Evolutionary conservation across 2,888 invertebrate genomes (phyloP).

Genomic region (Brachyopa scutellaris): DNA sequence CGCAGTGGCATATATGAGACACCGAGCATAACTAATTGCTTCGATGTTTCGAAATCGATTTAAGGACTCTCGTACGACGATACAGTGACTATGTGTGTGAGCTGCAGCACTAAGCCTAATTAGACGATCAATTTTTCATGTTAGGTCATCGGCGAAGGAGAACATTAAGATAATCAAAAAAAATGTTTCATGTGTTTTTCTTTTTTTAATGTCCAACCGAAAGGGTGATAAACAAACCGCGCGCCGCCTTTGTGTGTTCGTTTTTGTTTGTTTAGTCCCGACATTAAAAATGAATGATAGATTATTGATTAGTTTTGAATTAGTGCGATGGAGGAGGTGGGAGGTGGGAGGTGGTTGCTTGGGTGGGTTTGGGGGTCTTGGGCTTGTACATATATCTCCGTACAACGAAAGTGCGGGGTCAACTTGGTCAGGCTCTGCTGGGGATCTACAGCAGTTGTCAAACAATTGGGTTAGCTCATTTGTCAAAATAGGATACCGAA

Average conservation of each 20-base stretch:
- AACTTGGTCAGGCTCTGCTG: no score
- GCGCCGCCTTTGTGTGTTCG: conserved; percentile 4
- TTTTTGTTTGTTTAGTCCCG: conserved; percentile 36
- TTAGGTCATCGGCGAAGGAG: conserved; percentile 61
- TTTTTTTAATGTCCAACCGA: conserved; percentile 19
- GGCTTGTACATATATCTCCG: no score
- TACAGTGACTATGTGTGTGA: not conserved
- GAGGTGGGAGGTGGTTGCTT: no score
- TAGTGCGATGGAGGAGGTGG: no score
- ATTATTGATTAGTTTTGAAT: conserved; percentile 57
- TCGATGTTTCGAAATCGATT: conserved; percentile 62
- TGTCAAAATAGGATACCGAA: no score
- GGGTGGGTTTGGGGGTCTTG: no score
- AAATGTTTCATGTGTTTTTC: no score
- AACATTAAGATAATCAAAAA: conserved; percentile 66
- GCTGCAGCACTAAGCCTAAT: conserved; percentile 58
- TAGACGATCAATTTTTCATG: conserved; percentile 71
- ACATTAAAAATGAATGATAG: conserved; percentile 70
- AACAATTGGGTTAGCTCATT: no score
- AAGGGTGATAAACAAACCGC: conserved; percentile 55
- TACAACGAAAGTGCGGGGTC: no score
- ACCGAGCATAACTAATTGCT: conserved; percentile 67
- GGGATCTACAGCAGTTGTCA: no score
- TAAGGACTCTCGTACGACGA: conserved; percentile 48
- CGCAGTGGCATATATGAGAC: conserved; percentile 60